These are phyloP conservation scores for Lucilia sericata DNA, from an alignment of 1,140 invertebrate genomes.

Conservation along the genomic window DNA sequence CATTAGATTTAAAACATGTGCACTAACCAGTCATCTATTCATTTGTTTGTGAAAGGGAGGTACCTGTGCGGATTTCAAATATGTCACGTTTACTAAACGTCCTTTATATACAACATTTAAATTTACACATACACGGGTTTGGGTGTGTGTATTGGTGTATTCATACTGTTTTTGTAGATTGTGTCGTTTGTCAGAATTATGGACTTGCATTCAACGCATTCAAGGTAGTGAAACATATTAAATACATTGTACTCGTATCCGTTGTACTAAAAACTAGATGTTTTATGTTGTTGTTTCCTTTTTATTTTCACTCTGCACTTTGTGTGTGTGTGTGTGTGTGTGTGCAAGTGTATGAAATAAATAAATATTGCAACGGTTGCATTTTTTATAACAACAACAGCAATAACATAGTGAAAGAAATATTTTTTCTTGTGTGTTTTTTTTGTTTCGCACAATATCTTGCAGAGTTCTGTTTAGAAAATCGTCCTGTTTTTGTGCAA, in stretches of 20 bases:
- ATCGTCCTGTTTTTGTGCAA: background rate
- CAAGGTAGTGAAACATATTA: conserved; percentile 20
- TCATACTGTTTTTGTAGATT: background rate
- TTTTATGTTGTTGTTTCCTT: background rate
- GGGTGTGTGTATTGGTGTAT: background rate
- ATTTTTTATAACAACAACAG: background rate
- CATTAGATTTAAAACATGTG: conserved; percentile 9
- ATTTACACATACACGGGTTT: too few relatives aligned
- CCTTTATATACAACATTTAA: background rate
- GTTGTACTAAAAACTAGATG: background rate
- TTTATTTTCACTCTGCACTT: background rate
- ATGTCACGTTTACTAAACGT: conserved; percentile 26
- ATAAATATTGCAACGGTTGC: conserved; percentile 23
- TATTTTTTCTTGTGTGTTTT: background rate
- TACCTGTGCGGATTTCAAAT: conserved; percentile 23
- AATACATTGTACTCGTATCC: background rate
- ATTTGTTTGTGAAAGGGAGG: conserved; percentile 13
- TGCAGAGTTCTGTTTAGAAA: background rate
- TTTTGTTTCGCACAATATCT: background rate
- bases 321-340: background rate
- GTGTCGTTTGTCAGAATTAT: background rate
- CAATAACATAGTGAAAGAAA: background rate
- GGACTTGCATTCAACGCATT: conserved; percentile 16
- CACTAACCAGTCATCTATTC: conserved; percentile 23
- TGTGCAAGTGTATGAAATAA: background rate